phyloP scores from a whole-genome alignment of 1,140 invertebrate species.

The Hestina assimilis region DNA sequence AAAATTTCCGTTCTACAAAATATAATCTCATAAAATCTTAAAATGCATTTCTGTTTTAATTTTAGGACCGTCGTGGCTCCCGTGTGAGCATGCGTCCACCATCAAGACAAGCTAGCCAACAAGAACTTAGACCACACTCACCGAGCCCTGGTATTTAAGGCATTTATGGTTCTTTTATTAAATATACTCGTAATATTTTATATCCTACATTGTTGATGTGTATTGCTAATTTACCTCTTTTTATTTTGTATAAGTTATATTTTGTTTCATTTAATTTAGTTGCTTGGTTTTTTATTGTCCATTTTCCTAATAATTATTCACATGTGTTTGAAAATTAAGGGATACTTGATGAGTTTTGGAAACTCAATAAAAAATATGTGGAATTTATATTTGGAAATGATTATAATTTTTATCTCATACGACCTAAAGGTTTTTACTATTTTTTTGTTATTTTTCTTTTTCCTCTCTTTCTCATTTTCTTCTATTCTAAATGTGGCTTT shows the following conservation, averaged over 20 bases:
- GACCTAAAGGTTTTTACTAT: neutral
- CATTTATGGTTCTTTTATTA: neutral
- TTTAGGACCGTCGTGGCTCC: constrained; percentile 85
- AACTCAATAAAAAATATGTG: too few relatives aligned
- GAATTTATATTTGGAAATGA: too few relatives aligned
- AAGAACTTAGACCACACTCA: constrained; percentile 88
- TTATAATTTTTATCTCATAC: neutral
- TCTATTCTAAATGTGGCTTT: constrained; percentile 2
- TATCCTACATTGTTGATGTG: neutral
- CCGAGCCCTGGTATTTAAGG: constrained; percentile 85
- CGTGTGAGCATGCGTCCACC: constrained; percentile 86
- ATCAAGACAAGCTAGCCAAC: constrained; percentile 89
- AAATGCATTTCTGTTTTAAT: neutral
- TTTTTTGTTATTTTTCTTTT: neutral
- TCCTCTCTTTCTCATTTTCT: neutral
- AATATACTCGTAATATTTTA: constrained; percentile 3
- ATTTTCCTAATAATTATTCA: too few relatives aligned
- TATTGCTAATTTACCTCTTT: neutral
- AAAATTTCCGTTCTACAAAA: too few relatives aligned
- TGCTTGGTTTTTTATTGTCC: too few relatives aligned
- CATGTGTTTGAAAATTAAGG: too few relatives aligned
- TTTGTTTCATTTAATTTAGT: too few relatives aligned
- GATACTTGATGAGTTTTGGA: too few relatives aligned
- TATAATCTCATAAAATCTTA: too few relatives aligned
- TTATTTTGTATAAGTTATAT: too few relatives aligned